Evolutionary conservation across 92 coral and sea anemone species (phyloP).

Genomic region (Ricordea florida): DNA sequence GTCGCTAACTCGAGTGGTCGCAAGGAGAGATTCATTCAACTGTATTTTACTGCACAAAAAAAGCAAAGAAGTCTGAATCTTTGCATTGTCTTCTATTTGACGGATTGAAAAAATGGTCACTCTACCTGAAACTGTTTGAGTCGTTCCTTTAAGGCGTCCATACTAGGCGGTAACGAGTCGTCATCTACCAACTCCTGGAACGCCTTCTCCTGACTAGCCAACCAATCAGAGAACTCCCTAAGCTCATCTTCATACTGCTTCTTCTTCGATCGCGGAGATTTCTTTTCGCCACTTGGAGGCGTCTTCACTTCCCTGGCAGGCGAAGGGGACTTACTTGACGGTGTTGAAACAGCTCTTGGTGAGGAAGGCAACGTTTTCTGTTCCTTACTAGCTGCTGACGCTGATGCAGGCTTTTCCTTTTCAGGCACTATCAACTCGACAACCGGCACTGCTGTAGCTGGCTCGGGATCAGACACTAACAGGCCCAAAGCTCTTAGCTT

Average conservation of each 20-base stretch:
- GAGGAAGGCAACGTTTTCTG: constrained; percentile 26
- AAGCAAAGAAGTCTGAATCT: too few species aligned
- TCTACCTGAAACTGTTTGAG: constrained; percentile 86
- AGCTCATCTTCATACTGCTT: constrained; percentile 81
- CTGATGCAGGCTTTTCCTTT: constrained; percentile 14
- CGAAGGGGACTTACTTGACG: constrained; percentile 39
- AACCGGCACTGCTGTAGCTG: constrained; percentile 16
- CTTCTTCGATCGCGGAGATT: constrained; percentile 77
- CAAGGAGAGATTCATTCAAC: too few species aligned
- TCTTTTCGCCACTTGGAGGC: constrained; percentile 56
- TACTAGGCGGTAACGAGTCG: constrained; percentile 64
- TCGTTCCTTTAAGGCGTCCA: constrained; percentile 72
- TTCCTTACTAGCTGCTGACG: constrained; percentile 44
- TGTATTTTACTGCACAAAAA: too few species aligned
- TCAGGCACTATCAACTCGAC: constrained; percentile 39
- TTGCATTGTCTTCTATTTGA: too few species aligned
- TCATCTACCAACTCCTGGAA: constrained; percentile 85
- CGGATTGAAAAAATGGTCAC: too few species aligned
- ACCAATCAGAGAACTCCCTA: constrained; percentile 92
- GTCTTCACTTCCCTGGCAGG: constrained; percentile 37
- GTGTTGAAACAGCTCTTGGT: constrained; percentile 27
- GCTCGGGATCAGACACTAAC: constrained; percentile 12
- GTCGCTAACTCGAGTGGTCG: too few species aligned
- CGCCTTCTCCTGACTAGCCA: constrained; percentile 75
- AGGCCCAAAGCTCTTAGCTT: constrained; percentile 69